phyloP scores from a whole-genome alignment of 1,140 invertebrate genomes.

The Ganaspis sp. region DNA sequence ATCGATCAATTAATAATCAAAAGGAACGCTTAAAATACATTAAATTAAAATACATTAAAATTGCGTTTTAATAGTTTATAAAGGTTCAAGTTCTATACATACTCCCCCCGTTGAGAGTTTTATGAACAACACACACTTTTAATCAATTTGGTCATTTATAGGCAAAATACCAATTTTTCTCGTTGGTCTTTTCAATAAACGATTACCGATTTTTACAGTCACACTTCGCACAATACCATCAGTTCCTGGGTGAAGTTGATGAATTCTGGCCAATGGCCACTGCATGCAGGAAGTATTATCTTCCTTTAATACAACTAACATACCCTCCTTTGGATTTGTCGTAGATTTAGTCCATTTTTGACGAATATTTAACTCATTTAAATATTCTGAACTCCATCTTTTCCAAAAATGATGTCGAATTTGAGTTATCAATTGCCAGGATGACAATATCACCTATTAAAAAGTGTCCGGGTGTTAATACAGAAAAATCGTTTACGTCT shows the following conservation, averaged over 20 bases:
- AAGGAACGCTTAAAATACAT: no score
- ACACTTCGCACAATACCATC: slow-evolving; percentile 52
- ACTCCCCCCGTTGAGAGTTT: no score
- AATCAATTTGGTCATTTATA: neutral
- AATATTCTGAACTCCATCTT: neutral
- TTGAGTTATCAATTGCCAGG: neutral
- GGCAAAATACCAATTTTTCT: neutral
- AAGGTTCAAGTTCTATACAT: no score
- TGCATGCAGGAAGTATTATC: slow-evolving; percentile 51
- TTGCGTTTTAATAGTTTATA: no score
- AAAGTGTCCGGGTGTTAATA: slow-evolving; percentile 28
- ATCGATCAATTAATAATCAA: no score
- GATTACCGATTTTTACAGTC: slow-evolving; percentile 40
- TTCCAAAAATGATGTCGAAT: slow-evolving; percentile 16
- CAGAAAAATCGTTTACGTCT: neutral
- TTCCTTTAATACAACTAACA: slow-evolving; percentile 53
- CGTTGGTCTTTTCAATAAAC: slow-evolving; percentile 23
- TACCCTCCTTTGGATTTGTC: slow-evolving; percentile 40
- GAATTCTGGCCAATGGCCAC: slow-evolving; percentile 56
- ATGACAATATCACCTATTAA: slow-evolving; percentile 19
- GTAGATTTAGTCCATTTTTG: neutral
- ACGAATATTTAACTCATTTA: slow-evolving; percentile 23
- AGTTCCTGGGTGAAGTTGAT: slow-evolving; percentile 50
- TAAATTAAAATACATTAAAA: no score
- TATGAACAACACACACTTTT: no score